phyloP scores from a whole-genome alignment of 2,113 vertebrate species.

The Corydoras maculifer region DNA sequence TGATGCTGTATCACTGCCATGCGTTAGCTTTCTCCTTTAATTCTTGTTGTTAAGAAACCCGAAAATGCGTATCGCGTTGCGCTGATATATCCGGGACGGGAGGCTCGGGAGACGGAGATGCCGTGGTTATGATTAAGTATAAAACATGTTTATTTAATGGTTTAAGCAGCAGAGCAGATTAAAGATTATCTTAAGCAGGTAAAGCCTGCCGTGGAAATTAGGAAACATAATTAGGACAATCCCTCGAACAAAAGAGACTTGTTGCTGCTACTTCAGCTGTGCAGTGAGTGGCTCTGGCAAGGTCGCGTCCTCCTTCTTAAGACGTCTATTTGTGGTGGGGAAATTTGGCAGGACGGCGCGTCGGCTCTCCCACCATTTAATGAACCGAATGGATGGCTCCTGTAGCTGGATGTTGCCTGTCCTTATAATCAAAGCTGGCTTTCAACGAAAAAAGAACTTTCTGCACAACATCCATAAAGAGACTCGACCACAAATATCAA shows the following conservation, averaged over 20 bases:
- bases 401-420: too few relatives aligned
- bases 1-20: too few relatives aligned
- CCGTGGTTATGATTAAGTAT: neutral
- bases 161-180: neutral
- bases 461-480: too few relatives aligned
- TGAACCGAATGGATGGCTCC: constrained; percentile 16
- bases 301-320: neutral
- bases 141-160: neutral
- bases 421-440: too few relatives aligned
- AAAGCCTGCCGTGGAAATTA: neutral
- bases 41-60: too few relatives aligned
- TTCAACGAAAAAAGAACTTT: too few relatives aligned
- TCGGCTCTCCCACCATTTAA: constrained; percentile 21
- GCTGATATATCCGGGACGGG: neutral
- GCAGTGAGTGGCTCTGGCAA: neutral
- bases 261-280: neutral
- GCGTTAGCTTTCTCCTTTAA: too few relatives aligned
- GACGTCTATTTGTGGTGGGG: neutral
- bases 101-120: neutral
- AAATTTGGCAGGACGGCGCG: constrained; percentile 14
- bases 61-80: too few relatives aligned
- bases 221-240: neutral
- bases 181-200: neutral
- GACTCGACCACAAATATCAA: too few relatives aligned
- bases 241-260: neutral